phyloP scores from a whole-genome alignment of 2,797 vertebrate genomes.

The Hapalemur alaotrensis region DNA sequence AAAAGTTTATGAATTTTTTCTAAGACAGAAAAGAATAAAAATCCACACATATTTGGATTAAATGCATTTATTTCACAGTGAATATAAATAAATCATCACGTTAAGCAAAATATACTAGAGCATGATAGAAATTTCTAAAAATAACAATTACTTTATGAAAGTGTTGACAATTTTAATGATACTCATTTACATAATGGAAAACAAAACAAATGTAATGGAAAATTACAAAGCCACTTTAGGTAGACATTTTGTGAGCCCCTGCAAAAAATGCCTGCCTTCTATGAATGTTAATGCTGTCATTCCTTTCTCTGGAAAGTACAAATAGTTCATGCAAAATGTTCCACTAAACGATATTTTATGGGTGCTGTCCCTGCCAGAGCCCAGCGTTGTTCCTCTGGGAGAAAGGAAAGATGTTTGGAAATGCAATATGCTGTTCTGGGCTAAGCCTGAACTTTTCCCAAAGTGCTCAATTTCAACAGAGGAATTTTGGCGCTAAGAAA shows the following conservation, averaged over 20 bases:
- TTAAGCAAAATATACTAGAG: neutral
- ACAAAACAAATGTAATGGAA: neutral
- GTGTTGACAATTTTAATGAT: neutral
- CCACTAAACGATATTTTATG: constrained; percentile 23
- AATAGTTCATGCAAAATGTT: constrained; percentile 6
- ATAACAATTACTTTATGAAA: neutral
- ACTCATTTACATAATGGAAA: neutral
- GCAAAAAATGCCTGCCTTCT: neutral
- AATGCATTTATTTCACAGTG: neutral
- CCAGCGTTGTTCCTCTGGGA: neutral
- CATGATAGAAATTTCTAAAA: neutral
- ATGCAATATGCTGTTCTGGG: neutral
- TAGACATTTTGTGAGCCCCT: neutral
- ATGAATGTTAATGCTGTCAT: constrained; percentile 35
- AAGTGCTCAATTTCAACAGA: neutral
- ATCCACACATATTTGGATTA: neutral
- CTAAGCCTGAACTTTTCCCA: neutral
- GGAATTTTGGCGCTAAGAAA: neutral
- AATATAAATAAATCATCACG: neutral
- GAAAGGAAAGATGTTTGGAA: neutral
- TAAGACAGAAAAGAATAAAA: neutral
- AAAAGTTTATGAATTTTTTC: neutral
- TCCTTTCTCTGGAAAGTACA: constrained; percentile 15
- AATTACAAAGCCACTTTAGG: neutral
- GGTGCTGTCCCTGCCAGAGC: neutral